phyloP scores from a whole-genome alignment of 2,888 invertebrate genomes.

The Scelioninae gen. 2 region DNA sequence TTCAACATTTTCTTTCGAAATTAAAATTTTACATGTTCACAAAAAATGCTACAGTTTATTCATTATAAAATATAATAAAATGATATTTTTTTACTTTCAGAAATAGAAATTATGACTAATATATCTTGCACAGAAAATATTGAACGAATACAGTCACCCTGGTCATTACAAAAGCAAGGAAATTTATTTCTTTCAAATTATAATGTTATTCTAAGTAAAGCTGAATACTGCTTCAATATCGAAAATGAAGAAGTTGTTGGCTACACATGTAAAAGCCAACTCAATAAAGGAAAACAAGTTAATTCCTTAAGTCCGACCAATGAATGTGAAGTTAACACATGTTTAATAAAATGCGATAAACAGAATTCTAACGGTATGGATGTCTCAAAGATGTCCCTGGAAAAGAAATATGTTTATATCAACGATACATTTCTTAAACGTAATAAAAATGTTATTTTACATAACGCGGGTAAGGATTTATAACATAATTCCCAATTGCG shows the following conservation, averaged over 20 bases:
- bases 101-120: slow-evolving; percentile 9
- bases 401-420: slow-evolving; percentile 28
- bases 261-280: slow-evolving; percentile 9
- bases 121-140: slow-evolving; percentile 6
- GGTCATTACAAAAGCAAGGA: slow-evolving; percentile 12
- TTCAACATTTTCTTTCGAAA: too few species aligned
- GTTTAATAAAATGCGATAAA: slow-evolving; percentile 15
- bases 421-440: slow-evolving; percentile 26
- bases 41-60: too few species aligned
- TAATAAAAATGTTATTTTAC: slow-evolving; percentile 6
- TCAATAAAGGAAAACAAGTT: not conserved
- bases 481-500: too few species aligned
- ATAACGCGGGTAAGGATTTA: too few species aligned
- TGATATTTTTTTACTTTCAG: slow-evolving; percentile 8
- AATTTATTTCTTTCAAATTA: slow-evolving; percentile 1
- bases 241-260: slow-evolving; percentile 8
- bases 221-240: slow-evolving; percentile 25
- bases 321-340: slow-evolving; percentile 25
- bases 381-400: slow-evolving; percentile 9
- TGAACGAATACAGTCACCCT: slow-evolving; percentile 7
- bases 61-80: not conserved
- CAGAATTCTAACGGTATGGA: too few species aligned
- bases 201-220: slow-evolving; percentile 5
- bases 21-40: too few species aligned
- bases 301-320: not conserved